Base-by-base conservation (phyloP, 2,113 vertebrate species). In the Cheilinus undulatus region DNA sequence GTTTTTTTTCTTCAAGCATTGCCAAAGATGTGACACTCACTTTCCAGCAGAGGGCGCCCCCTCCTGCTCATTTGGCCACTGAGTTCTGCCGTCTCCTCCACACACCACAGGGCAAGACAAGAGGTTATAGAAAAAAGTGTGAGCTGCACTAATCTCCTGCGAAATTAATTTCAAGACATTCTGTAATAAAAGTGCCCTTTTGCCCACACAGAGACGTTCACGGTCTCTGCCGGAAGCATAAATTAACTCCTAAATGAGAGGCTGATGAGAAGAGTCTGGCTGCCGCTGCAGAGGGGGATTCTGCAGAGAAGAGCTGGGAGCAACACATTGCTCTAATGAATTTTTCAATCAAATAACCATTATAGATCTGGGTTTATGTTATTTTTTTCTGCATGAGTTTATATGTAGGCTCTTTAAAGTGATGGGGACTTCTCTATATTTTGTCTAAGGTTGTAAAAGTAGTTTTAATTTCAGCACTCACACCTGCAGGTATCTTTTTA, bases 111-210 rank as follows among this genome's bases (percentile, higher is more conserved):
- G 63, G 49, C 4, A 32, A 88, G 67, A 77, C 30, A 36, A 68
- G 65, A 77, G 54, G 38, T 79, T 73, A 69, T 73, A 79, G n/a
- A n/a, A n/a, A 73, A 81, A 72, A 85, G 66, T 19, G 8, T 28
- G 63, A 82, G 79, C 61, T 51, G 23, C 74, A 73, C 58, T 89
- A 82, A 86, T 89, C 87, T 88, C 19, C 71, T 61, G 65, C 61
- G 7, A 90, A 90, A 90, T 90, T 82, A 72, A 91, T 89, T 91
- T 78, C 52, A 50, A 78, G 78, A 83, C 76, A 79, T 82, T 82
- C 73, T 74, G 75, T 84, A 87, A 87, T 89, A 87, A 91, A 89
- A 85, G 73, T 80, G 86, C 57, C 86, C 75, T 79, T 89, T 82
- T 83, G 69, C 73, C 78, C 71, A 67, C 67, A 80, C 80, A 65